Evolutionary conservation across 2,113 vertebrate species (phyloP).

Genomic region (Butastur rufipennis): DNA sequence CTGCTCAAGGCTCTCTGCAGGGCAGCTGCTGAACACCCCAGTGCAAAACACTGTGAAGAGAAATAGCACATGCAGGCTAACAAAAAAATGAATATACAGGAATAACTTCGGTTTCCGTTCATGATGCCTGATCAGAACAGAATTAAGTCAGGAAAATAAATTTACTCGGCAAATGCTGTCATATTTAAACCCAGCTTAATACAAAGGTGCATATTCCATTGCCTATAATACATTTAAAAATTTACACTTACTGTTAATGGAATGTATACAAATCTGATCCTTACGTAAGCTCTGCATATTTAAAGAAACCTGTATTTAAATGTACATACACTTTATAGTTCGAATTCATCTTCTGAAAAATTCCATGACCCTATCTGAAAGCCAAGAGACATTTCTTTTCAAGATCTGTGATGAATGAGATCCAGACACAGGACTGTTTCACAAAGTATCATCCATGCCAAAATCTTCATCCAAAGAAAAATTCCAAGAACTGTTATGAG

Average conservation of each 20-base stretch:
- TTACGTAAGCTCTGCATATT: not conserved
- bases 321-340: not conserved
- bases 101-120: not conserved
- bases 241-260: not conserved
- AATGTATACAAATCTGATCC: not conserved
- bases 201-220: not conserved
- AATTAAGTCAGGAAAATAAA: not conserved
- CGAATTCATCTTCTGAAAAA: not conserved
- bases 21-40: not conserved
- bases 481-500: slow-evolving; percentile 16
- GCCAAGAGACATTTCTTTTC: slow-evolving; percentile 1
- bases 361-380: not conserved
- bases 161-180: not conserved
- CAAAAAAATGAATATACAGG: not conserved
- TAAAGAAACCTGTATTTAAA: not conserved
- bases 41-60: not conserved
- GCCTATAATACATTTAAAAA: not conserved
- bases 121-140: not conserved
- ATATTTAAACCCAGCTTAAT: not conserved
- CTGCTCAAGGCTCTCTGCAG: not conserved
- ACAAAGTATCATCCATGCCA: not conserved
- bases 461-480: slow-evolving; percentile 31
- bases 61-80: not conserved
- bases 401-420: slow-evolving; percentile 22
- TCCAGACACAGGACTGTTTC: not conserved